Base-by-base conservation (phyloP, 2,797 vertebrate genomes). In the Lutjanus argentimaculatus region DNA sequence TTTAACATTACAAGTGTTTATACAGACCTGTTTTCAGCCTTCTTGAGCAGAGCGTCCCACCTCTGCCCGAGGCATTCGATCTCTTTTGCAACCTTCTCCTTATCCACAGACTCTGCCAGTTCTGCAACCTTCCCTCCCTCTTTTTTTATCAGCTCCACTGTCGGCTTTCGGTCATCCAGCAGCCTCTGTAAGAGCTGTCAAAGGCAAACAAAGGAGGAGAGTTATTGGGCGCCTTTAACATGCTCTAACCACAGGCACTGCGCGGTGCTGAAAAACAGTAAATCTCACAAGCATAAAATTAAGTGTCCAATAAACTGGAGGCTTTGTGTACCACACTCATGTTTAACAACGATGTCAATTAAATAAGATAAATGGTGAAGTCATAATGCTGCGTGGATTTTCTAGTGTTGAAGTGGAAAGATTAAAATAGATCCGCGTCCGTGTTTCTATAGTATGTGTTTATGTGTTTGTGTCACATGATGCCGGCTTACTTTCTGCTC, bases 121-220 rank as follows among this genome's bases (percentile, higher is more conserved):
- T 96, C 95, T 0, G 96, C 96, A 71, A 99, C 97, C 92, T 98
- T 99, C 77, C 96, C 97, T 79, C 97, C 98, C 93, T 99, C 98
- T 0, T 95, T 96, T 90, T 97, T 98, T 93, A 99, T 99, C 56
- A 97, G 93, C 90, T 99, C 98, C 73, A 99, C 97, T 0, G 98
- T 99, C 4, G 98, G 96, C 77, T 95, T 98, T 80, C 97, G 96
- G 88, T 99, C 99, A 86, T 99, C 97, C 91, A 99, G 91, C 88
- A 99, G 88, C 88, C 96, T 97, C 95, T 99, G 98, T 61, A 99
- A 95, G 90, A 99, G 97, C 99, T 99, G 71, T 83, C 85, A 85
- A 45, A 67, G 70, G 49, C 64, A 67, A 73, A 92, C 81, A 90
- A 92, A 88, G 73, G 75, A 46, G 59, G 48, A 77, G 82, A 94